These are phyloP conservation scores for Pristionchus exspectatus DNA, from an alignment of 2,888 invertebrate genomes.

Conservation along the genomic window DNA sequence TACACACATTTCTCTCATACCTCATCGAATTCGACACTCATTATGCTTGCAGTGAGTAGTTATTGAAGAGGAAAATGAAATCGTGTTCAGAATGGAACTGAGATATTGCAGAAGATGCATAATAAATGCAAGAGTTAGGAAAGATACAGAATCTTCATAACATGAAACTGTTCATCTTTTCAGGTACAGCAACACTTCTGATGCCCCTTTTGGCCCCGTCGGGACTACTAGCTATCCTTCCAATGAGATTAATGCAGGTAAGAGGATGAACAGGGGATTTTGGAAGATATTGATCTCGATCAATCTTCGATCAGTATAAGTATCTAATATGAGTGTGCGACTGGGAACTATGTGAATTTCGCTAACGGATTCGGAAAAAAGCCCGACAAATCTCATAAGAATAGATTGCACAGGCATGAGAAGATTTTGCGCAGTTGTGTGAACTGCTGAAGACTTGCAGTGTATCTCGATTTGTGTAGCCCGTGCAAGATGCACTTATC, in stretches of 20 bases:
- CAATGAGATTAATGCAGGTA: constrained; percentile 44
- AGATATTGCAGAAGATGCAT: no score
- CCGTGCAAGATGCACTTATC: no score
- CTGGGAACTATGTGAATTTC: not conserved
- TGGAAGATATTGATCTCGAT: no score
- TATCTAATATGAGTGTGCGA: not conserved
- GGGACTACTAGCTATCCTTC: constrained; percentile 25
- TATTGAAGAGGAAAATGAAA: not conserved
- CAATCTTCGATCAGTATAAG: not conserved
- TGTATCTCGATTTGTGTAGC: not conserved
- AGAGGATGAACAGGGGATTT: no score
- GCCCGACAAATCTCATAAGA: not conserved
- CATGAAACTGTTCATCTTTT: not conserved
- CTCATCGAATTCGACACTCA: not conserved
- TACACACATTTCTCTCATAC: not conserved
- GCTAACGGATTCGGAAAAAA: not conserved
- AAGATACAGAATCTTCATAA: not conserved
- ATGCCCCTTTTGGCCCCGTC: constrained; percentile 12
- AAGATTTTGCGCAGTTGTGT: constrained; percentile 49
- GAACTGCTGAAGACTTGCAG: constrained; percentile 57
- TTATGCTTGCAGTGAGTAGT: not conserved
- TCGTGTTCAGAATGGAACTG: no score
- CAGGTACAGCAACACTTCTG: constrained; percentile 23
- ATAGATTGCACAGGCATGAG: not conserved
- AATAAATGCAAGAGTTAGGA: not conserved